Evolutionary conservation across 2,888 invertebrate genomes (phyloP).

Genomic region (Nudaria mundana): DNA sequence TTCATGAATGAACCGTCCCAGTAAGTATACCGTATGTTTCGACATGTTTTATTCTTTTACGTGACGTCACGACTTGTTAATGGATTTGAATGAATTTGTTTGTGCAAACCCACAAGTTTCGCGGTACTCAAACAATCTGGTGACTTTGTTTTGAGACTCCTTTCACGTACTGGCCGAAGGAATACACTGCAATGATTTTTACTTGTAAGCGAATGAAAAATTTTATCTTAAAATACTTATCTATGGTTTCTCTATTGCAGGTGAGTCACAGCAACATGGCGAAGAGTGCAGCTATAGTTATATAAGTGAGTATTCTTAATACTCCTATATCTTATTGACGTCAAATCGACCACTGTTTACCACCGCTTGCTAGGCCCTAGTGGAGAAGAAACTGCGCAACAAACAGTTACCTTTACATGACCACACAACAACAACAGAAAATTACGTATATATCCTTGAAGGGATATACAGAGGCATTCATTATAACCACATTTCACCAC

Average conservation of each 20-base stretch:
- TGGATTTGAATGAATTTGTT: conserved; percentile 39
- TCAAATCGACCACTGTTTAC: too few species aligned
- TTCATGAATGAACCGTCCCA: conserved; percentile 26
- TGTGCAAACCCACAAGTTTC: conserved; percentile 22
- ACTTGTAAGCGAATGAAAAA: too few species aligned
- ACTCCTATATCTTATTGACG: too few species aligned
- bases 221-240: too few species aligned
- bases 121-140: conserved; percentile 3
- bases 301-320: conserved; percentile 68
- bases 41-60: conserved; percentile 38
- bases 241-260: conserved; percentile 47
- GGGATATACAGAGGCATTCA: too few species aligned
- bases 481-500: too few species aligned
- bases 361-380: too few species aligned
- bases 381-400: too few species aligned
- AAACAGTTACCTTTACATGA: too few species aligned
- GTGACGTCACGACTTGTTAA: conserved; percentile 41
- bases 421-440: too few species aligned
- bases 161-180: not conserved
- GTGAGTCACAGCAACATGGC: conserved; percentile 78
- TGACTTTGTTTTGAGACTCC: conserved; percentile 5
- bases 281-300: conserved; percentile 80
- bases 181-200: too few species aligned
- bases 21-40: conserved; percentile 28
- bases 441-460: too few species aligned